Conservation (phyloP, 2,888 invertebrate genomes). For the Schizaphis graminum region DNA sequence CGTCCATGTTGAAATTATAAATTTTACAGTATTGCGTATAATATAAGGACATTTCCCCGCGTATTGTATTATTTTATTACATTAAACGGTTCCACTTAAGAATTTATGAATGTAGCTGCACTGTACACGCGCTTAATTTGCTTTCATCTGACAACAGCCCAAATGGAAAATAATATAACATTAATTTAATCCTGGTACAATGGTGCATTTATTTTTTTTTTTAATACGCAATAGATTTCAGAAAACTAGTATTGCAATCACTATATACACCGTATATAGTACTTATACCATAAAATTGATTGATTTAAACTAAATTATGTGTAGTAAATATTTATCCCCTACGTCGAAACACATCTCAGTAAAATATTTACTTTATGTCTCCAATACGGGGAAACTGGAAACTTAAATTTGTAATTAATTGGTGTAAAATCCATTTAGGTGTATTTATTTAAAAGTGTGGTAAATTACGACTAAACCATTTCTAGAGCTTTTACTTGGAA, state of each 20-base stretch:
- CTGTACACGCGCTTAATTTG: neutral
- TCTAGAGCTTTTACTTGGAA: neutral
- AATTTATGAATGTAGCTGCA: neutral
- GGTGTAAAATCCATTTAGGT: neutral
- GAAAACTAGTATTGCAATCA: neutral
- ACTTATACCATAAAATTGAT: neutral
- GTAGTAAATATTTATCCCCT: neutral
- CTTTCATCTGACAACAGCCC: neutral
- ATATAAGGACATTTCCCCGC: neutral
- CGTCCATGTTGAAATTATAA: neutral
- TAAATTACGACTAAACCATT: neutral
- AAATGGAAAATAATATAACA: neutral
- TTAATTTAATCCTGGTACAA: neutral
- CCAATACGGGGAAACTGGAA: neutral
- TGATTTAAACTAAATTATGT: neutral
- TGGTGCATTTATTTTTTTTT: neutral
- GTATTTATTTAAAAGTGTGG: neutral
- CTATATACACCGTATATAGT: neutral
- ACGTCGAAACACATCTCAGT: neutral
- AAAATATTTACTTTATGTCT: neutral
- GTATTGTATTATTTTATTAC: constrained; percentile 20
- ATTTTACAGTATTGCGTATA: neutral
- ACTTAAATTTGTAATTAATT: neutral
- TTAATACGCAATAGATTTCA: too few relatives aligned
- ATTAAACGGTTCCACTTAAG: constrained; percentile 37